Percentiles rank a stretch among this genome's conserved stretches.
phyloP scores from a whole-genome alignment of 2,888 invertebrate genomes.

The Pecten maximus region DNA sequence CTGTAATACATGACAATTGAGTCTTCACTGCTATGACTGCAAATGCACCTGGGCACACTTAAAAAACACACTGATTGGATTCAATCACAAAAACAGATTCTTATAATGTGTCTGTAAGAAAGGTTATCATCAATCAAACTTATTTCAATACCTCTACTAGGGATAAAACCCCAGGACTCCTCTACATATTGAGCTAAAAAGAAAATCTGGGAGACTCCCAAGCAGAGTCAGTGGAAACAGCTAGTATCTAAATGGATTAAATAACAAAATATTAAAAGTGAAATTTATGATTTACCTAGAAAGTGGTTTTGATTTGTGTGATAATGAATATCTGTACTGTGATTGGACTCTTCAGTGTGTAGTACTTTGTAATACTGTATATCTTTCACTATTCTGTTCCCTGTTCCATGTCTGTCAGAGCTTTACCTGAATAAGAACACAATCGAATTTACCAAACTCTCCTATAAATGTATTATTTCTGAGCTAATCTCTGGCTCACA shows the following conservation, averaged over 20 bases:
- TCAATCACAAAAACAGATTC: neutral
- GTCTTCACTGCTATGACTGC: neutral
- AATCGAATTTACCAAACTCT: too few species aligned
- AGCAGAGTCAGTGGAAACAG: too few species aligned
- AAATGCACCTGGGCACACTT: neutral
- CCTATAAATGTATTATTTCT: too few species aligned
- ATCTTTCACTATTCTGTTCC: neutral
- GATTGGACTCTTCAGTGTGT: neutral
- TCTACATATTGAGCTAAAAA: too few species aligned
- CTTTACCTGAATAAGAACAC: neutral
- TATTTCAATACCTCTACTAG: too few species aligned
- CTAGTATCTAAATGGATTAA: too few species aligned
- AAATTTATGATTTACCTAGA: neutral
- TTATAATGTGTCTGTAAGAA: too few species aligned
- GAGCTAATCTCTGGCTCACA: too few species aligned
- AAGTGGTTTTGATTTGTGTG: neutral
- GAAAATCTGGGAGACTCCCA: too few species aligned
- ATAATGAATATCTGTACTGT: neutral
- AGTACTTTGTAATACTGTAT: neutral
- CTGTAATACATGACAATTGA: neutral
- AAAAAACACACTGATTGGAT: neutral
- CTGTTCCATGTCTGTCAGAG: neutral
- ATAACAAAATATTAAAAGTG: neutral
- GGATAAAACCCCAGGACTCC: too few species aligned
- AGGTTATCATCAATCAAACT: too few species aligned